phyloP scores from a whole-genome alignment of 2,888 invertebrate species.

The Phengaris arion region DNA sequence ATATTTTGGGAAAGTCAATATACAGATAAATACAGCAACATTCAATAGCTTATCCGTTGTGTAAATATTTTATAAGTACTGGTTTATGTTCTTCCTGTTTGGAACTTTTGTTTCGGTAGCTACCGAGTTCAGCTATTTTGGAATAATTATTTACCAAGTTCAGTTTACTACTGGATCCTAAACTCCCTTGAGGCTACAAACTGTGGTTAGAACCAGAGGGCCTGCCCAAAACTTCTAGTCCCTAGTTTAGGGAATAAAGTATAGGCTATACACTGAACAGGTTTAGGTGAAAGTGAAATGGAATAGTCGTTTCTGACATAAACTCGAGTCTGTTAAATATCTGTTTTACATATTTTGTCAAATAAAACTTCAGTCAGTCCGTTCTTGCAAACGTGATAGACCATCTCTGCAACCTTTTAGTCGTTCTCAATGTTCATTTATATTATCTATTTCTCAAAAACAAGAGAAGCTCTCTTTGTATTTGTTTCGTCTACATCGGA shows the following conservation, averaged over 20 bases:
- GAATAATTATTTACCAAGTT: neutral
- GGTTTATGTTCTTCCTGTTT: neutral
- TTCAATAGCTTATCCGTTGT: no score
- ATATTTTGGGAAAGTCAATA: no score
- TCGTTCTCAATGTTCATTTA: neutral
- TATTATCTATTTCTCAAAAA: neutral
- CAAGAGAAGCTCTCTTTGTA: neutral
- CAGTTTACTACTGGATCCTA: neutral
- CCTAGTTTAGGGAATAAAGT: neutral
- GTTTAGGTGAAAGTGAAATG: neutral
- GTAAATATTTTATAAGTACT: no score
- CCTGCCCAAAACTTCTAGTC: slow-evolving; percentile 4
- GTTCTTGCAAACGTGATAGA: no score
- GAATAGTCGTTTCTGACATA: neutral
- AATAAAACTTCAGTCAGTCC: no score
- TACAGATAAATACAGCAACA: no score
- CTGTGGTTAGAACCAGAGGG: slow-evolving; percentile 19
- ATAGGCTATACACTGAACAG: neutral
- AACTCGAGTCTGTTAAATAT: no score
- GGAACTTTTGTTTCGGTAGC: neutral
- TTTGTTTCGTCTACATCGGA: neutral
- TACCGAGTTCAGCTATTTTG: neutral
- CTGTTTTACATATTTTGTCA: no score
- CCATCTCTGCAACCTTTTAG: no score
- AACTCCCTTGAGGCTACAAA: neutral